Evolutionary conservation across 2,113 vertebrate species (phyloP).

Genomic region (Vulpes vulpes): DNA sequence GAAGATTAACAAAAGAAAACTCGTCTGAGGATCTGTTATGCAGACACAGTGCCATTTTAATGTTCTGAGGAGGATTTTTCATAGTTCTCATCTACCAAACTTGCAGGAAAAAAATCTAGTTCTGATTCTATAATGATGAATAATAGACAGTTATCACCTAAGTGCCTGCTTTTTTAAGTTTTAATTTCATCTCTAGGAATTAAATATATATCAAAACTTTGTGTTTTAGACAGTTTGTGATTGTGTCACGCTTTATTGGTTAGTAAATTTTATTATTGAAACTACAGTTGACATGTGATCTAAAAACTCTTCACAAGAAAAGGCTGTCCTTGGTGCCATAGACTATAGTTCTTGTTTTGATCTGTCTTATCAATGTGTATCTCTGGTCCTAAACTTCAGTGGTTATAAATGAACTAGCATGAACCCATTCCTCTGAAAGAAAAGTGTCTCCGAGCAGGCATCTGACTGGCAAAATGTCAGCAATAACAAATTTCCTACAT

Average conservation of each 20-base stretch:
- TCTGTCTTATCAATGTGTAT: neutral
- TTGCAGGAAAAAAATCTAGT: neutral
- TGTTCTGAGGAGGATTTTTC: constrained; percentile 16
- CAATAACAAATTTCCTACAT: neutral
- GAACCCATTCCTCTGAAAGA: neutral
- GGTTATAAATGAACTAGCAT: constrained; percentile 38
- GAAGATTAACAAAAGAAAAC: neutral
- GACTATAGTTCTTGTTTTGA: constrained; percentile 28
- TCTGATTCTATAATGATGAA: constrained; percentile 18
- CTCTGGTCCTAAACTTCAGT: constrained; percentile 28
- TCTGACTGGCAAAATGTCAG: neutral
- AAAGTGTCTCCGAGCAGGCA: neutral
- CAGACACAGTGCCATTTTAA: neutral
- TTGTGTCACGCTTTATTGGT: neutral
- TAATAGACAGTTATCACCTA: neutral
- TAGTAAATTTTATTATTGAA: constrained; percentile 53
- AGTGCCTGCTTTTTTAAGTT: constrained; percentile 5
- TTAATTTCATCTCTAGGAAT: constrained; percentile 20
- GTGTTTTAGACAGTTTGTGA: neutral
- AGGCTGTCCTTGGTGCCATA: neutral
- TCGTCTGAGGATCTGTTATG: neutral
- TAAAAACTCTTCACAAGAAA: constrained; percentile 55
- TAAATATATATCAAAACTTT: constrained; percentile 21
- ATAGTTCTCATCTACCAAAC: neutral
- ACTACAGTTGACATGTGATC: neutral